These are phyloP conservation scores for Endotricha flammealis DNA, from an alignment of 2,888 invertebrate genomes.

Conservation along the genomic window DNA sequence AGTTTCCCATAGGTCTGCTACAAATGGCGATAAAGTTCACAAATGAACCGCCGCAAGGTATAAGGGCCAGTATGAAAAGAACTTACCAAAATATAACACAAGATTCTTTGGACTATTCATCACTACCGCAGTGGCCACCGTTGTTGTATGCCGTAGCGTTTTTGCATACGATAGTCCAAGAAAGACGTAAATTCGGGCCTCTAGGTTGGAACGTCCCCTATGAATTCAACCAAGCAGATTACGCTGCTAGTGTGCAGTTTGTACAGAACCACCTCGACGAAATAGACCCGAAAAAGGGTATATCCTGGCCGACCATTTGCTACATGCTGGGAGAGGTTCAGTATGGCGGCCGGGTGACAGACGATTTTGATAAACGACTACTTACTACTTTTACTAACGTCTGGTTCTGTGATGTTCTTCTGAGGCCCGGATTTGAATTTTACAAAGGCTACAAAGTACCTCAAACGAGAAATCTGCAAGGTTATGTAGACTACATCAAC, in stretches of 20 bases:
- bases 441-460: slow-evolving; percentile 96
- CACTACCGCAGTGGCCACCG: slow-evolving; percentile 95
- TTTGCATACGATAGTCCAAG: slow-evolving; percentile 96
- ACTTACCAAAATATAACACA: slow-evolving; percentile 94
- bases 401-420: slow-evolving; percentile 95
- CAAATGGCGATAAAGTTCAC: slow-evolving; percentile 98
- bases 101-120: slow-evolving; percentile 94
- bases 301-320: slow-evolving; percentile 97
- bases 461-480: slow-evolving; percentile 84
- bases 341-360: slow-evolving; percentile 95
- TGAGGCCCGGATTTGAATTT: slow-evolving; percentile 94
- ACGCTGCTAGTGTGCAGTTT: slow-evolving; percentile 96
- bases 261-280: slow-evolving; percentile 98
- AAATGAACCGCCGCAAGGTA: slow-evolving; percentile 98
- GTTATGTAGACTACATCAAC: slow-evolving; percentile 92
- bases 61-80: slow-evolving; percentile 92
- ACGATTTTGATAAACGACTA: slow-evolving; percentile 96
- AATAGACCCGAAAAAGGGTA: slow-evolving; percentile 97
- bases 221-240: slow-evolving; percentile 98
- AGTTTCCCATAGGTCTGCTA: slow-evolving; percentile 92
- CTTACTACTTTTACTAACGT: slow-evolving; percentile 95
- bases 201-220: slow-evolving; percentile 98
- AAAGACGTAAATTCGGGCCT: slow-evolving; percentile 96
- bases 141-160: slow-evolving; percentile 96
- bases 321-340: slow-evolving; percentile 97